Conservation (phyloP, 2,113 vertebrate genomes). For the Oreotragus oreotragus region DNA sequence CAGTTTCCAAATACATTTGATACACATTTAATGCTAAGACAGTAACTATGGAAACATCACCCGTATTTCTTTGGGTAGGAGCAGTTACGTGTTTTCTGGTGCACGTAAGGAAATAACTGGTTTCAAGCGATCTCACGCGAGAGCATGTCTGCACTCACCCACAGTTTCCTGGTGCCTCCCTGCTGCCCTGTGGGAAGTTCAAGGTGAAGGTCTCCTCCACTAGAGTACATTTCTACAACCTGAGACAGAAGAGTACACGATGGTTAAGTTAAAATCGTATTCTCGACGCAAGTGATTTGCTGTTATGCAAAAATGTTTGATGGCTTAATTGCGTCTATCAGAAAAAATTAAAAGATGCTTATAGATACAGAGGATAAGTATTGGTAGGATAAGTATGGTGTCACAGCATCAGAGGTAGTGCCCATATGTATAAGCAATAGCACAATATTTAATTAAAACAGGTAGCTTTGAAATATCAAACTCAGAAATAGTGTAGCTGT, state of each 20-base stretch:
- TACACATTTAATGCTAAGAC: not conserved
- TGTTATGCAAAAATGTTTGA: not conserved
- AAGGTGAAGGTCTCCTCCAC: slow-evolving; percentile 96
- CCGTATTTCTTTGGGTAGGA: not conserved
- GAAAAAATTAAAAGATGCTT: not conserved
- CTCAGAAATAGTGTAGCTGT: not conserved
- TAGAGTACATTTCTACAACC: slow-evolving; percentile 99
- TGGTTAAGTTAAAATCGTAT: not conserved
- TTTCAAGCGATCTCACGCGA: not conserved
- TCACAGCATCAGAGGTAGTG: not conserved
- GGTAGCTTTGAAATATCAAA: slow-evolving; percentile 22
- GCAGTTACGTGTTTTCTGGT: not conserved
- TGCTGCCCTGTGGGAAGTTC: slow-evolving; percentile 98
- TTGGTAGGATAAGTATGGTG: not conserved
- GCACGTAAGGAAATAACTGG: not conserved
- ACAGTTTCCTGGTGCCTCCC: slow-evolving; percentile 92
- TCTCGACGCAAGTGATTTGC: not conserved
- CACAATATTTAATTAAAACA: slow-evolving; percentile 5
- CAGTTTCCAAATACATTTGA: not conserved
- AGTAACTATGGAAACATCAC: not conserved
- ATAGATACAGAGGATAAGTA: not conserved
- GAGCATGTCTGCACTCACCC: slow-evolving; percentile 83
- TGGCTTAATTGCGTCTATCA: not conserved
- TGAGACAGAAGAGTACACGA: slow-evolving; percentile 54
- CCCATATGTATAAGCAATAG: not conserved